Percentiles rank a stretch among this genome's conserved stretches.
Conservation (phyloP, 2,113 vertebrate genomes). For the Zingel zingel region DNA sequence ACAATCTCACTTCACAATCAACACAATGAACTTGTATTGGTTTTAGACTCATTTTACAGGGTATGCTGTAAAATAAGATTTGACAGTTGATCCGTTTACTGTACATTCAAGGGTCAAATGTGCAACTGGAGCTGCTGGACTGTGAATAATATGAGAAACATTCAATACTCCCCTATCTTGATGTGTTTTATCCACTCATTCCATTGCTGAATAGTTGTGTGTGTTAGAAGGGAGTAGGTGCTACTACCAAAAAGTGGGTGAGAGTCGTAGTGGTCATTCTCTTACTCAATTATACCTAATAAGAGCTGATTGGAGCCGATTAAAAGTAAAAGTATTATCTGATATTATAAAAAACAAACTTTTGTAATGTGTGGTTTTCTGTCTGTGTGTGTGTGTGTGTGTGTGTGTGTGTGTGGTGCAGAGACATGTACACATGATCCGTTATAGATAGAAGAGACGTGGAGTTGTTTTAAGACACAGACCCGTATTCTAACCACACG, state of each 20-base stretch:
- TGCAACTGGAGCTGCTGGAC: conserved; percentile 28
- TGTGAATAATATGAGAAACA: conserved; percentile 38
- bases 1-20: conserved; percentile 13
- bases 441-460: conserved; percentile 34
- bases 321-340: conserved; percentile 47
- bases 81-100: conserved; percentile 8
- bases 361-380: neutral
- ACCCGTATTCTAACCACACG: conserved; percentile 16
- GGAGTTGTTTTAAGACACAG: conserved; percentile 15
- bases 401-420: neutral
- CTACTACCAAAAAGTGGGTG: conserved; percentile 35
- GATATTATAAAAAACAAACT: conserved; percentile 7
- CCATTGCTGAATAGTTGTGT: conserved; percentile 31
- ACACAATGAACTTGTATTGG: neutral
- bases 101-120: conserved; percentile 35
- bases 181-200: conserved; percentile 36
- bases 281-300: conserved; percentile 54
- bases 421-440: conserved; percentile 15
- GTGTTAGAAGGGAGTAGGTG: conserved; percentile 39
- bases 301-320: conserved; percentile 25
- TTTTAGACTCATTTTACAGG: conserved; percentile 26
- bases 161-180: conserved; percentile 11
- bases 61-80: neutral
- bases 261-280: conserved; percentile 10
- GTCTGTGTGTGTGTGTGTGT: neutral